A percentile compares a stretch with the other conserved stretches of the same genome.
phyloP scores from a whole-genome alignment of 2,888 invertebrate genomes.

The Tetheella fluctuosa region DNA sequence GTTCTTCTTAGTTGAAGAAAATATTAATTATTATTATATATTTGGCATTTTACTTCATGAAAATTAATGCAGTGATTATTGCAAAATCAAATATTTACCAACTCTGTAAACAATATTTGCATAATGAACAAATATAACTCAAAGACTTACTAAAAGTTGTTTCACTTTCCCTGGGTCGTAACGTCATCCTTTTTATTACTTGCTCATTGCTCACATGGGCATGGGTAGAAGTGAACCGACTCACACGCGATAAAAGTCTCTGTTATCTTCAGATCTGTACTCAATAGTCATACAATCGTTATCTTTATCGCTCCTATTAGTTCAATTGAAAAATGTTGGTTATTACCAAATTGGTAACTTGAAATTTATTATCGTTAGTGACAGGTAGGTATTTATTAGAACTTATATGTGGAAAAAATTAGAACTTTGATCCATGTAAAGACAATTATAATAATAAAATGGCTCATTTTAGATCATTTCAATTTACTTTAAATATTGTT shows the following conservation, averaged over 20 bases:
- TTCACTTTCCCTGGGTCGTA: constrained; percentile 33
- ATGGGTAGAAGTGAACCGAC: constrained; percentile 24
- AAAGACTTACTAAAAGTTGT: constrained; percentile 31
- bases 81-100: too few relatives aligned
- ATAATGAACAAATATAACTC: constrained; percentile 15
- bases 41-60: too few relatives aligned
- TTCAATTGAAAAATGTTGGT: constrained; percentile 1
- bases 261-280: constrained; percentile 39
- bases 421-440: too few relatives aligned
- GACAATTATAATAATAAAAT: too few relatives aligned
- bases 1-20: too few relatives aligned
- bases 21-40: too few relatives aligned
- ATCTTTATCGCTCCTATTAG: constrained; percentile 17
- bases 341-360: background rate
- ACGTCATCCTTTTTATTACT: constrained; percentile 37
- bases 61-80: too few relatives aligned
- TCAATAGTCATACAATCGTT: constrained; percentile 18
- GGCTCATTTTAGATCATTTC: too few relatives aligned
- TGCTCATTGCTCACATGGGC: constrained; percentile 35
- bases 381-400: background rate
- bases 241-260: constrained; percentile 31
- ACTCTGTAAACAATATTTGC: too few relatives aligned
- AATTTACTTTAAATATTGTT: too few relatives aligned
- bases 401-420: too few relatives aligned
- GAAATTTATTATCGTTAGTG: constrained; percentile 2